Percentiles rank a stretch among this genome's conserved stretches.
Evolutionary conservation across 2,113 vertebrate species (phyloP).

Genomic region (Coreoperca whiteheadi): DNA sequence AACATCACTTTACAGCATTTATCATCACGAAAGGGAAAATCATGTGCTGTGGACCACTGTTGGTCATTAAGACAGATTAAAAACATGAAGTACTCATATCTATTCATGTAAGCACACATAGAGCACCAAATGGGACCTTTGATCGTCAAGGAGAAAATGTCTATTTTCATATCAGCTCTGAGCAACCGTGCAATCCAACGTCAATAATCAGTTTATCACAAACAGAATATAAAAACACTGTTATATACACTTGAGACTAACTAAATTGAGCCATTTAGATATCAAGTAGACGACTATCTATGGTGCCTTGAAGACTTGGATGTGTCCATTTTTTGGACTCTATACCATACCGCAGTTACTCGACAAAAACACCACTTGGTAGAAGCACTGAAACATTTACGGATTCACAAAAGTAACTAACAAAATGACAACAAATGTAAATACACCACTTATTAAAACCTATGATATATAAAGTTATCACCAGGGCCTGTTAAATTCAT

Average conservation of each 20-base stretch:
- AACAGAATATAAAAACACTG: constrained; percentile 76
- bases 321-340: constrained; percentile 62
- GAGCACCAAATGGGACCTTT: constrained; percentile 70
- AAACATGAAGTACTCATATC: constrained; percentile 61
- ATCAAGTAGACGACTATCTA: constrained; percentile 66
- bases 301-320: constrained; percentile 61
- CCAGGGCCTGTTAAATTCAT: constrained; percentile 32
- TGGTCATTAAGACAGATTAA: constrained; percentile 55
- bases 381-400: constrained; percentile 79
- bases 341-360: constrained; percentile 53
- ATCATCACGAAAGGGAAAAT: constrained; percentile 31
- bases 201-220: constrained; percentile 67
- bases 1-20: constrained; percentile 64
- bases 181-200: constrained; percentile 71
- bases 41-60: constrained; percentile 60
- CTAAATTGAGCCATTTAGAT: constrained; percentile 73
- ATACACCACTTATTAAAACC: constrained; percentile 71
- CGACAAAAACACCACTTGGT: constrained; percentile 74
- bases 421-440: constrained; percentile 75
- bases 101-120: constrained; percentile 59
- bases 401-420: constrained; percentile 75
- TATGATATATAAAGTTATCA: constrained; percentile 64
- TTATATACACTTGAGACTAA: constrained; percentile 79
- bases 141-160: constrained; percentile 55
- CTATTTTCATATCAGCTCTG: constrained; percentile 53